These are phyloP conservation scores for Drosophila putrida DNA, from an alignment of 2,888 invertebrate species.

Conservation along the genomic window DNA sequence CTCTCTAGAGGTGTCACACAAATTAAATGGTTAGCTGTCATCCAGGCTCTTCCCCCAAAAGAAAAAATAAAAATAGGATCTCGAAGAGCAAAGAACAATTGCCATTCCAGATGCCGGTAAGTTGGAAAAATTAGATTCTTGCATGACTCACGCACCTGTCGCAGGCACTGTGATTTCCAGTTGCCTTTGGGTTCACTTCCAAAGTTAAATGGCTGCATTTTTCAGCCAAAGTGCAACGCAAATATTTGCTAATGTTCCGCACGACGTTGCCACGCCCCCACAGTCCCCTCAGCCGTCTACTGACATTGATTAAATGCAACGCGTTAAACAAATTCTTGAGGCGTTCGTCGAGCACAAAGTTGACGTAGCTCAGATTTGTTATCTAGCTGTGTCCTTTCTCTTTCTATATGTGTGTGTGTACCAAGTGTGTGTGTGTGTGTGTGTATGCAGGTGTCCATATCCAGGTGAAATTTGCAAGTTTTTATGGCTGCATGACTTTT, in stretches of 20 bases:
- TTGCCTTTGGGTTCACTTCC: constrained; percentile 18
- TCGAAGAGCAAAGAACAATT: constrained; percentile 22
- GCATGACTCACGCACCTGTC: constrained; percentile 68
- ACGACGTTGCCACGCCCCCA: constrained; percentile 25
- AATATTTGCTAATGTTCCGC: constrained; percentile 81
- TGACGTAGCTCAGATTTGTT: constrained; percentile 64
- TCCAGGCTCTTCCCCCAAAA: constrained; percentile 11
- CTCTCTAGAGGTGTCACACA: constrained; percentile 54
- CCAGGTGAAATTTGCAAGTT: constrained; percentile 34
- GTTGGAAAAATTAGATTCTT: constrained; percentile 61
- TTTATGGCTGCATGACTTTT: constrained; percentile 40
- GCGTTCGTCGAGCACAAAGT: constrained; percentile 51
- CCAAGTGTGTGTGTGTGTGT: neutral
- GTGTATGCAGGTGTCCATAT: constrained; percentile 45
- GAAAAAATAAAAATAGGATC: constrained; percentile 5
- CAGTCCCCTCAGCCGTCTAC: neutral
- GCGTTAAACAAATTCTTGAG: constrained; percentile 74
- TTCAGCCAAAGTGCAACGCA: constrained; percentile 74
- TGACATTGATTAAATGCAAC: constrained; percentile 72
- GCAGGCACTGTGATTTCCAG: constrained; percentile 35
- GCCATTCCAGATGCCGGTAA: constrained; percentile 23
- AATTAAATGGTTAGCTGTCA: constrained; percentile 67
- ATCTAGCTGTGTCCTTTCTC: constrained; percentile 23
- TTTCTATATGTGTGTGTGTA: neutral
- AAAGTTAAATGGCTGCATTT: constrained; percentile 69